Evolutionary conservation across 1,140 invertebrate genomes (phyloP).

Genomic region (Drosophila aff.): DNA sequence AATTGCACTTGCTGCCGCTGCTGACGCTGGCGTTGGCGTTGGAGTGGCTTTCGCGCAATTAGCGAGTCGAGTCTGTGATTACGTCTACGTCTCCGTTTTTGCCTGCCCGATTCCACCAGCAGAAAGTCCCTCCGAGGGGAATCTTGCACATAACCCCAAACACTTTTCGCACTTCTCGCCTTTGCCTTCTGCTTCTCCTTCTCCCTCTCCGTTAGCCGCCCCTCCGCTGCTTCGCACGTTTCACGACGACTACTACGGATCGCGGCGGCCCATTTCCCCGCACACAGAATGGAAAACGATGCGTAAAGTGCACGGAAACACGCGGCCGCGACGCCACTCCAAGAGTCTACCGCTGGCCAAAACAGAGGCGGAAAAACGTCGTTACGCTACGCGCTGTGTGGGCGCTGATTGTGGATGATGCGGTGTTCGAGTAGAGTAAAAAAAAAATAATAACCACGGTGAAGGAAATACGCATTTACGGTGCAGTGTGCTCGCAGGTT

Average conservation of each 20-base stretch:
- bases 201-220: slow-evolving; percentile 2
- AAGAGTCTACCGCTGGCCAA: slow-evolving; percentile 10
- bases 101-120: slow-evolving; percentile 4
- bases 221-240: slow-evolving; percentile 22
- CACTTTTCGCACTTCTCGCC: slow-evolving; percentile 58
- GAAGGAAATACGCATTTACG: slow-evolving; percentile 54
- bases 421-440: slow-evolving; percentile 1
- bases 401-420: neutral
- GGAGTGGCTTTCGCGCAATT: slow-evolving; percentile 16
- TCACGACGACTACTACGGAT: slow-evolving; percentile 38
- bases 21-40: neutral
- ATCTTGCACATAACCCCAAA: slow-evolving; percentile 74
- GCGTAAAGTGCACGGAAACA: slow-evolving; percentile 22
- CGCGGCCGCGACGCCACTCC: slow-evolving; percentile 21
- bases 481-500: neutral
- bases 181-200: slow-evolving; percentile 3
- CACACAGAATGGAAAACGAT: slow-evolving; percentile 14
- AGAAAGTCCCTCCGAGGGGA: slow-evolving; percentile 25
- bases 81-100: slow-evolving; percentile 30
- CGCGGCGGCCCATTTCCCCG: slow-evolving; percentile 35
- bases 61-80: slow-evolving; percentile 28
- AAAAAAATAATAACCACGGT: slow-evolving; percentile 14
- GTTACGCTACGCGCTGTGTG: slow-evolving; percentile 2
- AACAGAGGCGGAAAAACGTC: neutral
- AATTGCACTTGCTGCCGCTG: slow-evolving; percentile 15